Evolutionary conservation across 2,113 vertebrate genomes (phyloP), one percentile per base, ranked within the genome.

Genomic region (Stigmatopora argus): DNA sequence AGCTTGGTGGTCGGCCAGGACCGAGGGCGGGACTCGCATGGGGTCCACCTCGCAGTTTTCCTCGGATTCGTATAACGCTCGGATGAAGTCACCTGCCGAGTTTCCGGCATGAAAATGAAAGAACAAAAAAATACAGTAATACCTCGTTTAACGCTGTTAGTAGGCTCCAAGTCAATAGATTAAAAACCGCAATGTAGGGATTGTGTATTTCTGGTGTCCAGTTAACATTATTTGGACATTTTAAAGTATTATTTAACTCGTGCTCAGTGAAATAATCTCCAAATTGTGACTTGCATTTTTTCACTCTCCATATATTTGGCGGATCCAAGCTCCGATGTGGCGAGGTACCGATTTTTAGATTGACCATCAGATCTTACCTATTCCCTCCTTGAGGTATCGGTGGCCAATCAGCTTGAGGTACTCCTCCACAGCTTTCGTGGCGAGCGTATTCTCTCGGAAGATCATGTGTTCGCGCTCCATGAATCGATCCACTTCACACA

Each of bases 371-470:
- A n/a, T 59, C 89, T 88, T 82, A 99, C 96, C 96, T 35, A 99
- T 96, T 79, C 95, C 95, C 10, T 99, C 96, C 90, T 98, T 97
- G 91, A 99, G 96, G 92, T 98, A 99, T 91, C 96, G 91, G 90
- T 98, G 95, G 85, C 96, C 96, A 45, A 99, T 97, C 86, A 99
- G 90, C 88, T 98, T 96, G 91, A 99, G 95, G 79, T 96, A 99
- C 91, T 99, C 96, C 86, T 98, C 96, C 88, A 98, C 96, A 84
- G 96, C 96, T 93, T 98, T 99, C 53, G 96, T 98, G 81, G 96
- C 96, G 49, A 99, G 93, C 13, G 96, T 98, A 90, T 98, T 99
- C 85, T 99, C 96, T 65, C 96, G 93, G 87, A 99, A 97, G 84
- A 98, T 96, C 78, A 98, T 87, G 84, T 98, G 96, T 80, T 98